Evolutionary conservation across 2,888 invertebrate species (phyloP).

Genomic region (Drosophila nr. fundita): DNA sequence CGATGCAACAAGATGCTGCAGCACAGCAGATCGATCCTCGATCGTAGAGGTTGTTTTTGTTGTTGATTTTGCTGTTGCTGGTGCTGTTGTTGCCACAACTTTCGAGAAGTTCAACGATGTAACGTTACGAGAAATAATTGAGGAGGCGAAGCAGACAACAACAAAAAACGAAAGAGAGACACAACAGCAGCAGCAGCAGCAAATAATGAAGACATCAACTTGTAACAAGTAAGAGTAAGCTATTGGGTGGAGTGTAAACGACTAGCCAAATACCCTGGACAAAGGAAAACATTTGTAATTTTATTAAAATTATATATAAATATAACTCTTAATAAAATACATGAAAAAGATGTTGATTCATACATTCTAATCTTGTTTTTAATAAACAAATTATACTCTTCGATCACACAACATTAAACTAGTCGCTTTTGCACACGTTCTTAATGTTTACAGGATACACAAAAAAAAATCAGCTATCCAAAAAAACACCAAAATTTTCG

Average conservation of each 20-base stretch:
- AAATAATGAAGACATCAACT: constrained; percentile 81
- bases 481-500: constrained; percentile 36
- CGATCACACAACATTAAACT: neutral
- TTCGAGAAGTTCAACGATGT: constrained; percentile 66
- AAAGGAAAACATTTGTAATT: too few relatives aligned
- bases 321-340: neutral
- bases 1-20: constrained; percentile 21
- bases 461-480: constrained; percentile 21
- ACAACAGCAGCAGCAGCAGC: constrained; percentile 34
- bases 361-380: neutral
- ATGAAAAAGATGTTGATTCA: neutral
- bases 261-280: constrained; percentile 1
- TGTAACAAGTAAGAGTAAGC: constrained; percentile 66
- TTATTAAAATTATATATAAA: neutral
- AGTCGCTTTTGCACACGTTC: neutral
- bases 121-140: constrained; percentile 76
- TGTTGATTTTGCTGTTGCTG: constrained; percentile 22
- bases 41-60: constrained; percentile 28
- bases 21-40: constrained; percentile 35
- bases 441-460: neutral
- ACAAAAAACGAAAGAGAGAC: constrained; percentile 25
- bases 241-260: neutral
- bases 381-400: neutral
- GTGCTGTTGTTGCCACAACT: constrained; percentile 50
- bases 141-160: constrained; percentile 52